phyloP scores from a whole-genome alignment of 2,888 invertebrate genomes.

The Drosophila ezoana region DNA sequence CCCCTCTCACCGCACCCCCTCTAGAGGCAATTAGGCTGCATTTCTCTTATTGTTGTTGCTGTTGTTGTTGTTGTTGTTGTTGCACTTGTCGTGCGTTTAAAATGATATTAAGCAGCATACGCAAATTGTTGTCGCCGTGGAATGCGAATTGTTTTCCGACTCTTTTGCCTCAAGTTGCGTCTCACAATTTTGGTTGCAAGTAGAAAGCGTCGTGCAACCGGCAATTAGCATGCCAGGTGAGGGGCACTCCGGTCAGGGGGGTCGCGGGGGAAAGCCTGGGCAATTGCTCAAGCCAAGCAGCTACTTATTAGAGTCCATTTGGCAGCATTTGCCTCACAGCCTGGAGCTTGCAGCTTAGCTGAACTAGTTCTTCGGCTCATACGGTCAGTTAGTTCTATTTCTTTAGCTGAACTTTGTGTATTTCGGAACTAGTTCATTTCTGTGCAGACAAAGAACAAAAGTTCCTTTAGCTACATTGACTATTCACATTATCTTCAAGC shows the following conservation, averaged over 20 bases:
- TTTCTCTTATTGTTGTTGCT: slow-evolving; percentile 29
- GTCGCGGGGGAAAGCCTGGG: background rate
- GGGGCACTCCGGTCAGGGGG: background rate
- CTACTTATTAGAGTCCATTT: slow-evolving; percentile 15
- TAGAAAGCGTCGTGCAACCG: slow-evolving; percentile 38
- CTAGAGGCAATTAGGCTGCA: slow-evolving; percentile 35
- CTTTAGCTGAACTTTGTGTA: no score
- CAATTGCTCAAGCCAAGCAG: background rate
- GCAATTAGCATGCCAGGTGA: slow-evolving; percentile 17
- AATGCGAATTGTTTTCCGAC: slow-evolving; percentile 42
- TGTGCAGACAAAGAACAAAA: background rate
- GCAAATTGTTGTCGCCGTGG: slow-evolving; percentile 65
- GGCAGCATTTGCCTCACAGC: background rate
- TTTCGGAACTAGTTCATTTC: no score
- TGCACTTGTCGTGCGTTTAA: slow-evolving; percentile 58
- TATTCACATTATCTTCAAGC: no score
- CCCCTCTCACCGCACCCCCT: background rate
- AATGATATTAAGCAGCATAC: slow-evolving; percentile 65
- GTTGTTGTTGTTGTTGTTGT: slow-evolving; percentile 25
- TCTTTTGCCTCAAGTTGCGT: slow-evolving; percentile 16
- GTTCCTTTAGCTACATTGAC: no score
- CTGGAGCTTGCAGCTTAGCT: background rate
- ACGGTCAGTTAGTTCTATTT: no score
- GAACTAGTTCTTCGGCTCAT: slow-evolving; percentile 15
- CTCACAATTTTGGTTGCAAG: slow-evolving; percentile 10